phyloP scores from a whole-genome alignment of 1,140 invertebrate genomes.

The Ceratina calcarata region DNA sequence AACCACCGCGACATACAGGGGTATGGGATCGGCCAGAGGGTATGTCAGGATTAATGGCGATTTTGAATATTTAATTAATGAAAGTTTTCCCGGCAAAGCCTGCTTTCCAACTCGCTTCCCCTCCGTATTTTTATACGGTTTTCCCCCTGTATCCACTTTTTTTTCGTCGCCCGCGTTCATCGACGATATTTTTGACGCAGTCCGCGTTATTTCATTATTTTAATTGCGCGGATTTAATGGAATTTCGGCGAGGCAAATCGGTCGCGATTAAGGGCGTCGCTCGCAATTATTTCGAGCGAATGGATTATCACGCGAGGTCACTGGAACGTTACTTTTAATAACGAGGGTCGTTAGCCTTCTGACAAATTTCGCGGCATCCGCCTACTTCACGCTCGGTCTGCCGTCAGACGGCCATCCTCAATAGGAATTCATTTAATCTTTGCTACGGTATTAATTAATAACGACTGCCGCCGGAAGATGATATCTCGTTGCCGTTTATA shows the following conservation, averaged over 20 bases:
- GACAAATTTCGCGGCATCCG: slow-evolving; percentile 76
- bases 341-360: slow-evolving; percentile 79
- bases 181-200: neutral
- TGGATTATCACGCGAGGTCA: slow-evolving; percentile 72
- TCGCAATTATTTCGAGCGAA: slow-evolving; percentile 75
- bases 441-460: slow-evolving; percentile 68
- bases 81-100: slow-evolving; percentile 40
- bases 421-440: slow-evolving; percentile 73
- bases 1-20: slow-evolving; percentile 36
- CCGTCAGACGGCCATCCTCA: slow-evolving; percentile 47
- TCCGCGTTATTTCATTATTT: neutral
- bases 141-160: slow-evolving; percentile 1
- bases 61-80: slow-evolving; percentile 74
- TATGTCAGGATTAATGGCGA: slow-evolving; percentile 65
- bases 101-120: slow-evolving; percentile 33
- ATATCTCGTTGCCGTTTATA: slow-evolving; percentile 33
- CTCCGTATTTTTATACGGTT: slow-evolving; percentile 7
- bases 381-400: slow-evolving; percentile 68
- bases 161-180: neutral
- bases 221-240: slow-evolving; percentile 8
- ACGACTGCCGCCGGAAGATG: slow-evolving; percentile 38
- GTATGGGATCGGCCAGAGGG: slow-evolving; percentile 7
- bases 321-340: slow-evolving; percentile 80
- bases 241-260: slow-evolving; percentile 21
- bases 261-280: slow-evolving; percentile 57